Conservation (phyloP, 2,113 vertebrate genomes). For the Hepsetus odoe region DNA sequence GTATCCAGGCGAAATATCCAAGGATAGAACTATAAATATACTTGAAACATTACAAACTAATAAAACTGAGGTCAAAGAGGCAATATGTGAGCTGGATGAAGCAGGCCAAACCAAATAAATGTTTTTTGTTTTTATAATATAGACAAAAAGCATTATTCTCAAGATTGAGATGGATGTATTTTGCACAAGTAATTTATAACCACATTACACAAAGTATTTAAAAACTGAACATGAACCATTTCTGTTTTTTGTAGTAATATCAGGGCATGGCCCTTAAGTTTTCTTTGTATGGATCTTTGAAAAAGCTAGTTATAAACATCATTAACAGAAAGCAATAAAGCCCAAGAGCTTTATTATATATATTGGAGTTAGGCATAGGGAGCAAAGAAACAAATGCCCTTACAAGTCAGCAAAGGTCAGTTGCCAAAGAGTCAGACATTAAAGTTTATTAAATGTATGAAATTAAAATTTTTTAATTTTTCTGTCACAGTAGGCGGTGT, state of each 20-base stretch:
- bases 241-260: too few relatives aligned
- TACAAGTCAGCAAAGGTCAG: conserved; percentile 15
- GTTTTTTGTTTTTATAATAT: neutral
- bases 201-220: too few relatives aligned
- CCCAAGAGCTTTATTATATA: neutral
- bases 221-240: too few relatives aligned
- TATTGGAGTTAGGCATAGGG: neutral
- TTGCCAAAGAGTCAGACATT: too few relatives aligned
- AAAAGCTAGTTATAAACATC: too few relatives aligned
- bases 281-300: too few relatives aligned
- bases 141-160: neutral
- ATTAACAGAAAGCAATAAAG: neutral
- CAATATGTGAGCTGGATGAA: neutral
- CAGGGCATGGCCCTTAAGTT: too few relatives aligned
- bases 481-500: too few relatives aligned
- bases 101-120: neutral
- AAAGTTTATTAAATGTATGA: too few relatives aligned
- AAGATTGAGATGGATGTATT: too few relatives aligned
- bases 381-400: conserved; percentile 23
- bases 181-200: too few relatives aligned
- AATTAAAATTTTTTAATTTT: too few relatives aligned
- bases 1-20: conserved; percentile 18
- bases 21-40: conserved; percentile 41
- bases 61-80: neutral
- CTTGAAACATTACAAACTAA: conserved; percentile 15